Percentiles rank a stretch among this genome's conserved stretches.
Evolutionary conservation across 2,113 vertebrate species (phyloP).

Genomic region (Ceyx melanurus): DNA sequence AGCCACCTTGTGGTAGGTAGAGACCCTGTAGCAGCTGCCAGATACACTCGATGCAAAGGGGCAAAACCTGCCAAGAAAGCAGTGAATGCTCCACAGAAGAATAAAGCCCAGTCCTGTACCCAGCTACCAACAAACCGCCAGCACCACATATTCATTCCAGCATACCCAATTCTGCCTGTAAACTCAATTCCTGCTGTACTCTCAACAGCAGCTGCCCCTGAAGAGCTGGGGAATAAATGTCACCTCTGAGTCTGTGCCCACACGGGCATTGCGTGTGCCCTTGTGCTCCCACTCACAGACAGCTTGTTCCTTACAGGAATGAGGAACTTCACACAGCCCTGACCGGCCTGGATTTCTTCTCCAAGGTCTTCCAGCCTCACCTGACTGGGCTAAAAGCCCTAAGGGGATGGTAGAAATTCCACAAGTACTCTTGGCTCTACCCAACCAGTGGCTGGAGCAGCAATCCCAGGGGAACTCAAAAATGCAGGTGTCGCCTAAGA

Average conservation of each 20-base stretch:
- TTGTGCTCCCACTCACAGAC: neutral
- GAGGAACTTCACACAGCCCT: neutral
- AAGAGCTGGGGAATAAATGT: neutral
- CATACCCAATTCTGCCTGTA: neutral
- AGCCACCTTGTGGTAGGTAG: neutral
- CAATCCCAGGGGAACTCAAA: neutral
- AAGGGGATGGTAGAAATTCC: neutral
- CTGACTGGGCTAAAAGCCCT: neutral
- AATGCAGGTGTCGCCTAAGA: neutral
- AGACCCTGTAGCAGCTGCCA: neutral
- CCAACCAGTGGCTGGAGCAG: neutral
- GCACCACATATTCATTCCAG: neutral
- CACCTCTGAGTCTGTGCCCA: neutral
- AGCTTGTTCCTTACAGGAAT: neutral
- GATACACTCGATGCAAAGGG: neutral
- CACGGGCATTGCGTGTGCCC: neutral
- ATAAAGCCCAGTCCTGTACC: neutral
- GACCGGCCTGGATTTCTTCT: neutral
- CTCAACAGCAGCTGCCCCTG: neutral
- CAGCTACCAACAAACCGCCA: neutral
- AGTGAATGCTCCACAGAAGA: neutral
- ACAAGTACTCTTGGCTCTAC: neutral
- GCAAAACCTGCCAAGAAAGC: neutral
- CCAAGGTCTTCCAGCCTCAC: neutral
- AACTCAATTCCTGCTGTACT: neutral